A percentile compares a stretch with the other conserved stretches of the same genome.
phyloP scores from a whole-genome alignment of 2,113 vertebrate species.

The Rallus limicola region DNA sequence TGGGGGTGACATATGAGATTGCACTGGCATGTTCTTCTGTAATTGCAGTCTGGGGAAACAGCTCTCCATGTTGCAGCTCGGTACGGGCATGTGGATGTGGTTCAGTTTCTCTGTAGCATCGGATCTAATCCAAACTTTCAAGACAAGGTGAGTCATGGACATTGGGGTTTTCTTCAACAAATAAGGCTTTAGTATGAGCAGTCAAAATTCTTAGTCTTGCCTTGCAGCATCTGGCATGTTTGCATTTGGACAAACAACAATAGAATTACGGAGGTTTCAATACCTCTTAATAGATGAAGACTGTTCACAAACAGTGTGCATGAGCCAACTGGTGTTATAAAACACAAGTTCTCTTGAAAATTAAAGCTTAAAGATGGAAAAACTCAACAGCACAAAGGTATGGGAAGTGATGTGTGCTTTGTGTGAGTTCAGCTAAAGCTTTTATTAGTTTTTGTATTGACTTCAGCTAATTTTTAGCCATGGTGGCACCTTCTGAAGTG shows the following conservation, averaged over 20 bases:
- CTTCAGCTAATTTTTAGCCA: background rate
- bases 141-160: slow-evolving; percentile 83
- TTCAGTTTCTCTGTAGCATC: slow-evolving; percentile 90
- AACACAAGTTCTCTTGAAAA: background rate
- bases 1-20: background rate
- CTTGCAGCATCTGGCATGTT: background rate
- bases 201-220: background rate
- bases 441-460: background rate
- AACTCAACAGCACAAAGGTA: background rate
- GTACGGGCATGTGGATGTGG: slow-evolving; percentile 94
- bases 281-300: background rate
- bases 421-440: background rate
- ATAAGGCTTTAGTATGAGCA: background rate
- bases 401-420: background rate
- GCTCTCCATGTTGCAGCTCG: slow-evolving; percentile 94
- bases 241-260: background rate
- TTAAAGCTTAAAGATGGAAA: background rate
- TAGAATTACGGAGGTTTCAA: background rate
- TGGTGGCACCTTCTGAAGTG: background rate
- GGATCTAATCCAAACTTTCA: slow-evolving; percentile 89
- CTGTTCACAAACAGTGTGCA: background rate
- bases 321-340: background rate
- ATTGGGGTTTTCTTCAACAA: background rate
- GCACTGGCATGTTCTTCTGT: background rate
- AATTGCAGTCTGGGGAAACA: slow-evolving; percentile 90